Conservation (phyloP, 2,888 invertebrate genomes). For the Ctenicera cuprea region DNA sequence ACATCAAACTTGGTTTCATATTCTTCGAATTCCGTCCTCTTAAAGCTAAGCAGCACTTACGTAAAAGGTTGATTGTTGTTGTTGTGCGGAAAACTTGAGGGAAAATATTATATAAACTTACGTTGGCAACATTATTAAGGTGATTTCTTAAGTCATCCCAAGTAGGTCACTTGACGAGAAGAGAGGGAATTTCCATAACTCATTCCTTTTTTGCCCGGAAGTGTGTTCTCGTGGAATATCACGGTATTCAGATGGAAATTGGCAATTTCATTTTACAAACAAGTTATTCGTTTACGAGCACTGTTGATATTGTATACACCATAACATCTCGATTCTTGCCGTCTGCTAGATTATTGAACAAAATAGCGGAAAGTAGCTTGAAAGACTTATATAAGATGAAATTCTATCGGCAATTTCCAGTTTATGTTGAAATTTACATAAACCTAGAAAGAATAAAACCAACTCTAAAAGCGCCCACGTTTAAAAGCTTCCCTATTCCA, state of each 20-base stretch:
- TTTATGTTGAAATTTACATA: slow-evolving; percentile 52
- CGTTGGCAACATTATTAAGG: slow-evolving; percentile 21
- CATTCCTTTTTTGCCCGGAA: slow-evolving; percentile 36
- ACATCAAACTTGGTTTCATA: background rate
- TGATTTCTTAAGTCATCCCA: slow-evolving; percentile 3
- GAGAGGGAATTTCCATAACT: slow-evolving; percentile 42
- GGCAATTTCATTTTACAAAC: slow-evolving; percentile 68
- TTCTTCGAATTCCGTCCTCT: slow-evolving; percentile 2
- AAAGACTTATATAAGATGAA: slow-evolving; percentile 53
- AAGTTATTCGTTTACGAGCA: slow-evolving; percentile 65
- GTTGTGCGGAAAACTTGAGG: background rate
- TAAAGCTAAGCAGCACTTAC: slow-evolving; percentile 6
- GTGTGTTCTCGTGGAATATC: slow-evolving; percentile 54
- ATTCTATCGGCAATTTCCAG: slow-evolving; percentile 53
- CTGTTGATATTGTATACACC: slow-evolving; percentile 66
- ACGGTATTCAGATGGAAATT: slow-evolving; percentile 65
- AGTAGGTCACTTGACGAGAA: slow-evolving; percentile 31
- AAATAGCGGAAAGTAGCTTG: slow-evolving; percentile 52
- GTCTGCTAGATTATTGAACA: slow-evolving; percentile 53
- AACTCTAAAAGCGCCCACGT: slow-evolving; percentile 43
- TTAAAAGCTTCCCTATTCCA: slow-evolving; percentile 33
- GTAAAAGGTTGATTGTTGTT: background rate
- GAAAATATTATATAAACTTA: background rate
- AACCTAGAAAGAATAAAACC: slow-evolving; percentile 50
- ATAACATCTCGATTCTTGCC: slow-evolving; percentile 57